Conservation (phyloP, 2,113 vertebrate genomes). For the Chlorodrepanis virens region DNA sequence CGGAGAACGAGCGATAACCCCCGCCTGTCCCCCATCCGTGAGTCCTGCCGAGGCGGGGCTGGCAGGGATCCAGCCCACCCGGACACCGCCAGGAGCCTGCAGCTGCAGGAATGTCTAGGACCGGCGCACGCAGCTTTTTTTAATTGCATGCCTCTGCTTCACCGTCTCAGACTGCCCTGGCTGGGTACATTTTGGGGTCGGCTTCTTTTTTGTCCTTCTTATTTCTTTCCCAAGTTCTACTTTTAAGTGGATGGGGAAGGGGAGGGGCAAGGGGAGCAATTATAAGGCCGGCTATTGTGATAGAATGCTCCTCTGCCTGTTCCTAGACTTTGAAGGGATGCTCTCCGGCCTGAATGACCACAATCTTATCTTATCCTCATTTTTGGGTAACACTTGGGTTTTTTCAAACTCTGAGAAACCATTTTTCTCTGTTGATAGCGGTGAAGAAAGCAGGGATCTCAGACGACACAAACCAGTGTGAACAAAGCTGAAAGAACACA, state of each 20-base stretch:
- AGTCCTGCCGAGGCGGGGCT: conserved; percentile 15
- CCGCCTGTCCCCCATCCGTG: background rate
- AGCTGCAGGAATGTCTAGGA: conserved; percentile 69
- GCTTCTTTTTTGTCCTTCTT: background rate
- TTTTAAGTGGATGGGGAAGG: background rate
- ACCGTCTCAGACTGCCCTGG: background rate
- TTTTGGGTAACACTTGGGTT: background rate
- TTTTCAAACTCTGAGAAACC: background rate
- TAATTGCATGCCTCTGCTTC: background rate
- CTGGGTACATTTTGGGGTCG: background rate
- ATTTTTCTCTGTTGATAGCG: background rate
- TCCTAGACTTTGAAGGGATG: background rate
- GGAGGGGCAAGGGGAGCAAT: background rate
- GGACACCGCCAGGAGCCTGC: conserved; percentile 46
- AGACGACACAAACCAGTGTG: background rate
- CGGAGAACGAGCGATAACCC: background rate
- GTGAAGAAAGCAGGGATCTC: background rate
- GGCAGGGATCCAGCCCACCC: conserved; percentile 35
- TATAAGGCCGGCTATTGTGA: background rate
- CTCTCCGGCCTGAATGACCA: background rate
- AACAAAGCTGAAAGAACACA: background rate
- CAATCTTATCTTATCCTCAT: background rate
- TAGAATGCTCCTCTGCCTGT: background rate
- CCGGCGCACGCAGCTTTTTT: background rate
- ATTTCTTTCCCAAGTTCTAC: background rate